These are phyloP conservation scores for Nycteola revayana DNA, from an alignment of 2,888 invertebrate genomes.

Conservation along the genomic window DNA sequence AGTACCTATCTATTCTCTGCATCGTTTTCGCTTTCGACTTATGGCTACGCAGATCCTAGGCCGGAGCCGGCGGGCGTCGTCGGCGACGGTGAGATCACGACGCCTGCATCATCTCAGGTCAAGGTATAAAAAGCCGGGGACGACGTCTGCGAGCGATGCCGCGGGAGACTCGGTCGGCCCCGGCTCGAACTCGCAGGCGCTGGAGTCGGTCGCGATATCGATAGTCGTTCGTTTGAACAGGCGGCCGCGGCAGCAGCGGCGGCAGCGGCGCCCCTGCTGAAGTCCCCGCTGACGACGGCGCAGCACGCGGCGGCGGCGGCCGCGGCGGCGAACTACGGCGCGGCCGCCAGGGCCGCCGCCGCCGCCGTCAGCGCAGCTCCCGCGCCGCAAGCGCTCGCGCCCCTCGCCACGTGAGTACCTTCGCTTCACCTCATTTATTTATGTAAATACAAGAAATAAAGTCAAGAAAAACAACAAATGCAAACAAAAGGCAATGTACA, in stretches of 20 bases:
- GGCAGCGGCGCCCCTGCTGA: conserved; percentile 89
- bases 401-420: conserved; percentile 62
- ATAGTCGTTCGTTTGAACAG: conserved; percentile 49
- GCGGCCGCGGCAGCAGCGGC: conserved; percentile 86
- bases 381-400: conserved; percentile 79
- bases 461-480: too few relatives aligned
- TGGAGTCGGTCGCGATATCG: too few relatives aligned
- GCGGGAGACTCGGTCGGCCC: not conserved
- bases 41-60: conserved; percentile 33
- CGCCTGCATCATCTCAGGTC: not conserved
- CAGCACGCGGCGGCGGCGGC: conserved; percentile 94
- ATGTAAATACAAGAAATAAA: too few relatives aligned
- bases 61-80: conserved; percentile 1
- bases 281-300: conserved; percentile 91
- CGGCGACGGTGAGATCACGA: conserved; percentile 8
- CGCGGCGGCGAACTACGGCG: conserved; percentile 93
- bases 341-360: conserved; percentile 91
- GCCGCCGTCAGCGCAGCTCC: conserved; percentile 86
- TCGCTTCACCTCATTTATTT: too few relatives aligned
- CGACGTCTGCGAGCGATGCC: not conserved
- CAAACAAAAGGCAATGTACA: too few relatives aligned
- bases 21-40: conserved; percentile 51
- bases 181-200: too few relatives aligned
- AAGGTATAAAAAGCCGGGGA: not conserved
- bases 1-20: conserved; percentile 42